Percentiles rank a stretch among this genome's conserved stretches.
Conservation (phyloP, 2,888 invertebrate genomes). For the Drosophila quinaria region DNA sequence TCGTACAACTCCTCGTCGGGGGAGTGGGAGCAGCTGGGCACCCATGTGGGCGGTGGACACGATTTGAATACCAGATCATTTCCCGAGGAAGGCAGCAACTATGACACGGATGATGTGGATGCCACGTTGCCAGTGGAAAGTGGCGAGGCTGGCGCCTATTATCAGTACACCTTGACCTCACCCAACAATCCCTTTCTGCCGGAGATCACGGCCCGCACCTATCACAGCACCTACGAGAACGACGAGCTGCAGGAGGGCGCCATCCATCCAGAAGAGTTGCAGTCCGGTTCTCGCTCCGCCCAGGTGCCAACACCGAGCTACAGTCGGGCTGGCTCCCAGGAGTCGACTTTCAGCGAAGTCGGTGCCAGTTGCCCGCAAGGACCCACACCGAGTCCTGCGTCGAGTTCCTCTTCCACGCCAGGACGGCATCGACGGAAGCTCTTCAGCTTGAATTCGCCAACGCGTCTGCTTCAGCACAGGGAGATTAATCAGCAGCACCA, state of each 20-base stretch:
- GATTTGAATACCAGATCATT: slow-evolving; percentile 68
- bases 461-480: slow-evolving; percentile 68
- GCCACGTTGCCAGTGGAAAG: slow-evolving; percentile 54
- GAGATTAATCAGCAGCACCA: slow-evolving; percentile 20
- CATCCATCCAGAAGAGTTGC: slow-evolving; percentile 56
- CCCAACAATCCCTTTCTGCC: slow-evolving; percentile 85
- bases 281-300: slow-evolving; percentile 73
- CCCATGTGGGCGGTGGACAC: slow-evolving; percentile 42
- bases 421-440: slow-evolving; percentile 83
- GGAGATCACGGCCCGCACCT: slow-evolving; percentile 84
- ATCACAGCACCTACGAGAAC: slow-evolving; percentile 81
- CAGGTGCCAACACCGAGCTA: slow-evolving; percentile 78
- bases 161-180: slow-evolving; percentile 84
- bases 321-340: slow-evolving; percentile 82
- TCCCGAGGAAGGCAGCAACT: slow-evolving; percentile 57
- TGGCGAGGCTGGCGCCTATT: slow-evolving; percentile 73
- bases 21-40: slow-evolving; percentile 80
- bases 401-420: slow-evolving; percentile 80
- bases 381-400: slow-evolving; percentile 73
- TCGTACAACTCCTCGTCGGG: slow-evolving; percentile 83
- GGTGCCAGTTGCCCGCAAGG: slow-evolving; percentile 61
- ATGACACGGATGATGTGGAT: slow-evolving; percentile 54
- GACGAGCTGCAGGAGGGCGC: slow-evolving; percentile 43
- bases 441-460: slow-evolving; percentile 83
- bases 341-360: slow-evolving; percentile 78